These are phyloP conservation scores for Tinamus guttatus DNA, from an alignment of 2,113 vertebrate genomes.

Conservation along the genomic window DNA sequence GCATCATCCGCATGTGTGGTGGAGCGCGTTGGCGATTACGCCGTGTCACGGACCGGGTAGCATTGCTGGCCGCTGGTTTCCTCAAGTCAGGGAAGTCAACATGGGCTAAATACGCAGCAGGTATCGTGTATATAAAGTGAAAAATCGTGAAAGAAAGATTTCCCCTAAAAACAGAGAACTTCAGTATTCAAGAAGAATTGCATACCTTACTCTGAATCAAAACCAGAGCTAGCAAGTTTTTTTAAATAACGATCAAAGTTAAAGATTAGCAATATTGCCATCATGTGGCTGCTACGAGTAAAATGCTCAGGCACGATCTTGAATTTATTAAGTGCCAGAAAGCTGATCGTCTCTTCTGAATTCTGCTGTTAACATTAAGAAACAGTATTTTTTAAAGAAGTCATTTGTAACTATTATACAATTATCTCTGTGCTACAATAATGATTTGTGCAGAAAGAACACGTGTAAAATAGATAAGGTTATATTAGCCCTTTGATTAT, in stretches of 20 bases:
- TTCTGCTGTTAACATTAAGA: neutral
- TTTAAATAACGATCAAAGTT: neutral
- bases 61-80: neutral
- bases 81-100: neutral
- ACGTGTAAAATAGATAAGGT: neutral
- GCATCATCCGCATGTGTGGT: neutral
- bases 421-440: neutral
- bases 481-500: neutral
- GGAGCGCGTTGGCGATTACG: neutral
- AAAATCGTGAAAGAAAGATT: neutral
- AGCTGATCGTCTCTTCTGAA: neutral
- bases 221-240: neutral
- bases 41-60: neutral
- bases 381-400: neutral
- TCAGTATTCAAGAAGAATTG: neutral
- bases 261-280: slow-evolving; percentile 67
- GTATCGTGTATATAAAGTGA: neutral
- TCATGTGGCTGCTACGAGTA: slow-evolving; percentile 52
- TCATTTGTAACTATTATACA: neutral
- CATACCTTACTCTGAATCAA: neutral
- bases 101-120: neutral
- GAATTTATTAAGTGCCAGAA: neutral
- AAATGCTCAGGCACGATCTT: neutral
- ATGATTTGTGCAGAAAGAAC: neutral
- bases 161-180: neutral